Base-by-base conservation (phyloP, 2,888 invertebrate species). In the Troides aeacus region DNA sequence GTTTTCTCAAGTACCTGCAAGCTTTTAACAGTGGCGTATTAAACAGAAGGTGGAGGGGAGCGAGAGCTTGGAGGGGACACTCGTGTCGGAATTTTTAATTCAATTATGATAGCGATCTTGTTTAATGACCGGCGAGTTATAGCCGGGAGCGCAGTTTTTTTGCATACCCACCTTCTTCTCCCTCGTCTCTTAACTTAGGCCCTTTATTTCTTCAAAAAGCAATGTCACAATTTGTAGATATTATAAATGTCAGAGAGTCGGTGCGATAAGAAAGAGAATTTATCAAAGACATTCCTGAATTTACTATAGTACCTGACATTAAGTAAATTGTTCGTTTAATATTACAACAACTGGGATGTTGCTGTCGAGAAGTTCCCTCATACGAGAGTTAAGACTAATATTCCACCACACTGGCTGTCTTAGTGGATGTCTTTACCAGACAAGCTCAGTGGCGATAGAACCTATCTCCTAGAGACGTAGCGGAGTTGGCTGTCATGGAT, bases 71-170 rank as follows among this genome's bases (percentile, higher is more conserved):
- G 78, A 83, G 83, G 81, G 82, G 79, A 76, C 77, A 83, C 79
- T 83, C 92, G 92, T 88, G 91, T 88, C 79, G 92, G 92, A 92
- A 92, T 92, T 91, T 92, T 92, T 92, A 92, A 92, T 92, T 92
- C 92, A 92, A 92, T 92, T 92, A 92, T 90, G 91, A 92, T 91
- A 90, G 88, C 89, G 86, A 92, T 92, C 91, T 87, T 90, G 89
- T 89, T 90, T 91, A 92, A 92, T 91, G 90, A 85, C 86, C 88
- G 82, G 63, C 64, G 68, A 23, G 64, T 69, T 42, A 69, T 64
- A 64, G 68, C 64, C 64, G 53, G 60, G 60, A 46, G 60, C 64
- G 68, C 68, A 64, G 39, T 64, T 69, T 68, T 68, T 69, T 69
- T 57, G 83, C 82, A 81, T 79, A 77, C 78, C 76, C 76, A 73